Evolutionary conservation across 2,888 invertebrate species (phyloP), one percentile per base, ranked within the genome.

Genomic region (Allacma fusca): DNA sequence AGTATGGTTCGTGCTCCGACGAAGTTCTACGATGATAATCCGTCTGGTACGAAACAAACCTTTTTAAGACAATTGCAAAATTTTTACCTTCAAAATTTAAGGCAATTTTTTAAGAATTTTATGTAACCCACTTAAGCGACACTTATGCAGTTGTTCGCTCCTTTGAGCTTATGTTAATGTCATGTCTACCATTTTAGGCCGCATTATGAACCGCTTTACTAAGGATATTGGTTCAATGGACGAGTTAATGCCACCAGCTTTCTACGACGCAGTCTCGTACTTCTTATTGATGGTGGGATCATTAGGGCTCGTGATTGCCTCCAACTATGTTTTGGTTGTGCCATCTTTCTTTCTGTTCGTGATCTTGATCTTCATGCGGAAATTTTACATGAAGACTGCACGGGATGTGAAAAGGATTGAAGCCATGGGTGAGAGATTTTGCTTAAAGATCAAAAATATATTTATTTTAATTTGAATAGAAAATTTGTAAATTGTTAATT

Each of bases 151-250:
- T n/a, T n/a, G n/a, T n/a, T n/a, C n/a, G n/a, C n/a, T n/a, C n/a
- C n/a, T n/a, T n/a, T n/a, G n/a, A n/a, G n/a, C n/a, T n/a, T n/a
- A n/a, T n/a, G n/a, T n/a, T n/a, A n/a, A n/a, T n/a, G n/a, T n/a
- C n/a, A n/a, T n/a, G n/a, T n/a, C n/a, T n/a, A n/a, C n/a, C n/a
- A n/a, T n/a, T n/a, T n/a, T n/a, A 91, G 94, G 94, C 43, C 90
- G 93, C 23, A 92, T 95, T 83, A 88, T 95, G 74, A 94, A 94
- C 87, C 88, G 94, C 75, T 95, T 95, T 87, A 93, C 94, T 0
- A 94, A 94, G 86, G 95, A 95, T 85, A 91, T 94, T 87, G 94
- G 94, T 0, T 88, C 92, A 1, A 90, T 94, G 69, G 93, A 94
- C 85, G 93, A 94, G 86, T 87, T 90, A 23, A 86, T 94, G 72